These are phyloP conservation scores for Aptenodytes patagonicus DNA, from an alignment of 2,113 vertebrate genomes.

Conservation along the genomic window DNA sequence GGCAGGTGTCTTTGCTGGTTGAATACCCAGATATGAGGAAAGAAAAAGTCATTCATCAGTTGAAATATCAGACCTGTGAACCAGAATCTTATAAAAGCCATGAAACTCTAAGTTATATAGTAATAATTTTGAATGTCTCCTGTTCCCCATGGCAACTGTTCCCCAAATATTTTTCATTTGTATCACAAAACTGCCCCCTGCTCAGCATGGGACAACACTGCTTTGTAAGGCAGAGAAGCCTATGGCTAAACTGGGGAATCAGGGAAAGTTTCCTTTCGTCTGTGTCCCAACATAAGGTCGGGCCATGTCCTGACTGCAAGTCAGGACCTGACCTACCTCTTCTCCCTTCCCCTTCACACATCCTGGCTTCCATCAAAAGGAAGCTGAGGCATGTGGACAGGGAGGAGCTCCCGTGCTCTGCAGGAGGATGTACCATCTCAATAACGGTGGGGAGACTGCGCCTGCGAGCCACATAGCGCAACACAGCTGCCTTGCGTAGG, in stretches of 20 bases:
- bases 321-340: neutral
- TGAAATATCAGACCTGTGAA: neutral
- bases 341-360: neutral
- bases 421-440: too few species aligned
- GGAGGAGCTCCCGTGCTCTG: neutral
- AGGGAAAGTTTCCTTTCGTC: neutral
- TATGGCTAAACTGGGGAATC: neutral
- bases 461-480: neutral
- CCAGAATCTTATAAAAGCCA: neutral
- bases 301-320: neutral
- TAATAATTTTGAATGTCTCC: neutral
- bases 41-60: neutral
- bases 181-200: neutral
- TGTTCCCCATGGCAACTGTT: neutral
- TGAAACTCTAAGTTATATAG: neutral
- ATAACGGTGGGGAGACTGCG: accelerated
- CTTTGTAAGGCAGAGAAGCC: neutral
- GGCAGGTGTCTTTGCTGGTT: neutral
- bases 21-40: neutral
- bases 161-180: neutral
- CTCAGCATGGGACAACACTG: neutral
- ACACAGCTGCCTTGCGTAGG: neutral
- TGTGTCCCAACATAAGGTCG: neutral
- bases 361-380: neutral
- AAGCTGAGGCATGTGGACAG: neutral